Base-by-base conservation (phyloP, 2,113 vertebrate genomes). In the Pseudolaguvia tuberculata region DNA sequence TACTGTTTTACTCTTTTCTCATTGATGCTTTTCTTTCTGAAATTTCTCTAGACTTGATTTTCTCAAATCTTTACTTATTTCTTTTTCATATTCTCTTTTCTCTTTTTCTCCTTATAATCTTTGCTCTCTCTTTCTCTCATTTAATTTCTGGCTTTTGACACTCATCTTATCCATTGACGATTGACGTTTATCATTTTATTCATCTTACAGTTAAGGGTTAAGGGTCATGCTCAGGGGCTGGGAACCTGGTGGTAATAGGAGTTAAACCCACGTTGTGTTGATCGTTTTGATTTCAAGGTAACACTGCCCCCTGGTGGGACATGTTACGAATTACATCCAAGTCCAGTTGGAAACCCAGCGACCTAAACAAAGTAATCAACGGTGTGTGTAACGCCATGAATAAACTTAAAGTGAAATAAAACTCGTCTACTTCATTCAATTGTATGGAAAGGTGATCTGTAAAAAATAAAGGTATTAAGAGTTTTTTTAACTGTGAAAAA, bases 281-380 rank as follows among this genome's bases (percentile, higher is more conserved):
- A 11, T 57, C 1, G 9, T 57, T 57, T 4, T 25, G 39, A 8
- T 2, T 66, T 69, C 47, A 76, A 84, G 83, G 77, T 69, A 78
- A 84, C 84, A 84, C 88, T 89, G 90, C 89, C 88, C 84, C 81
- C 90, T 91, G 83, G 69, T 61, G 5, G 56, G 21, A 45, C 4
- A 15, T 31, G 8, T 10, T 45, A 25, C 51, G 18, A 71, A 45
- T 65, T 53, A 61, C 67, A 61, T 23, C 15, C 12, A 53, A 31
- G 1, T 23, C 6, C 6, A 23, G 23, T 14, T 15, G 29, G 12
- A 48, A 12, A 25, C 2, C 3, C 15, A 27, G 55, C 4, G 6
- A 27, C 15, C 55, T 17, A 17, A 2, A 15, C 27, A 23, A 57
- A n/a, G 13, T 57, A n/a, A 29, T 57, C 25, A 14, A 18, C 55